These are phyloP conservation scores for Mesocricetus auratus DNA, from an alignment of 2,113 vertebrate genomes.

Conservation along the genomic window DNA sequence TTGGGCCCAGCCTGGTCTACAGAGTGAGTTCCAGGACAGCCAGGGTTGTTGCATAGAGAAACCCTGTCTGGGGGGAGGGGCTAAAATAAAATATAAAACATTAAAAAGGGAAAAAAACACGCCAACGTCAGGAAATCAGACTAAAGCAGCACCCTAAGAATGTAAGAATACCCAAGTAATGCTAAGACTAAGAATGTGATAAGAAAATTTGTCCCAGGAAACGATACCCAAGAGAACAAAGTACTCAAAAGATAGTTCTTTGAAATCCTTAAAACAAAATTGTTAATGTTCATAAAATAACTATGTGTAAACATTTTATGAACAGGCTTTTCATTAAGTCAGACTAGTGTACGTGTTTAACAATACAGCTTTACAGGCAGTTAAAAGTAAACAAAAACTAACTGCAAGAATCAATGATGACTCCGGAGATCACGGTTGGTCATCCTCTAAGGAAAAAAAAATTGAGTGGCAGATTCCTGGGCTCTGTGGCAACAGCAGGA, in stretches of 20 bases:
- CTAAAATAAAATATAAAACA: not conserved
- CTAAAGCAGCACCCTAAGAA: not conserved
- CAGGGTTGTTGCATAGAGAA: not conserved
- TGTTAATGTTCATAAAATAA: not conserved
- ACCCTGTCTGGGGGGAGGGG: not conserved
- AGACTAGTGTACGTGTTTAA: not conserved
- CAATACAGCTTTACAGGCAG: not conserved
- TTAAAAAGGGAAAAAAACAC: not conserved
- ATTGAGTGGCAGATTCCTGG: not conserved
- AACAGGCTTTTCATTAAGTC: conserved; percentile 21
- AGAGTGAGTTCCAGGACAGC: not conserved
- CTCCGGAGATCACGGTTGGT: not conserved
- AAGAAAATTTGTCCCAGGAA: not conserved
- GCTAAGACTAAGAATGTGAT: not conserved
- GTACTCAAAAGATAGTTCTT: not conserved
- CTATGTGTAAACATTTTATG: conserved; percentile 20
- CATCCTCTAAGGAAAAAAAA: not conserved
- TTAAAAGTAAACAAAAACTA: not conserved
- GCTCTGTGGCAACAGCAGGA: not conserved
- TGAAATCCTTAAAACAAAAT: conserved; percentile 8
- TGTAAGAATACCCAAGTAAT: not conserved
- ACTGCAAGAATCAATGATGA: not conserved
- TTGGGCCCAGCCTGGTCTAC: not conserved
- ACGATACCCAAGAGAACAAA: not conserved
- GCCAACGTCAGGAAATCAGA: not conserved